Evolutionary conservation across 2,113 vertebrate species (phyloP).

Genomic region (Odontesthes bonariensis): DNA sequence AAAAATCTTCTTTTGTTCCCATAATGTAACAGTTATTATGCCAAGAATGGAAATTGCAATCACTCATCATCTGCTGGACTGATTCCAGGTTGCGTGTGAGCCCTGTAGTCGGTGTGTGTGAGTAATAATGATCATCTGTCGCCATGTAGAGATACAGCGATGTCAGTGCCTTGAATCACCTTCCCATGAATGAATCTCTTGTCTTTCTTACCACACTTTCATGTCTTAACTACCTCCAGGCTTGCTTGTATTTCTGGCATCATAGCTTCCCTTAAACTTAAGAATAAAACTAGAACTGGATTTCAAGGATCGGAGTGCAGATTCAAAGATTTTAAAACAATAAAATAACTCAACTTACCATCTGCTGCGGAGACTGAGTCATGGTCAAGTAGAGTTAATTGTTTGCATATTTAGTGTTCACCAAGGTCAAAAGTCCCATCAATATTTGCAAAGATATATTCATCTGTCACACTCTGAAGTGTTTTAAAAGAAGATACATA

Average conservation of each 20-base stretch:
- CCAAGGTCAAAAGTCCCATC: background rate
- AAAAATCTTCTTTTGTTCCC: background rate
- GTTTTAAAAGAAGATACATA: background rate
- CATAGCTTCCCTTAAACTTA: slow-evolving; percentile 39
- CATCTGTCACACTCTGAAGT: background rate
- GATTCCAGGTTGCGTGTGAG: slow-evolving; percentile 79
- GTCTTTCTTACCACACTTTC: slow-evolving; percentile 82
- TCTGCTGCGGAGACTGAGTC: background rate
- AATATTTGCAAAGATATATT: background rate
- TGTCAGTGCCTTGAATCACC: slow-evolving; percentile 82
- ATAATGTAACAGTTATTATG: slow-evolving; percentile 3
- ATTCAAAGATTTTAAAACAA: background rate
- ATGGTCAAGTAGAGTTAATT: background rate
- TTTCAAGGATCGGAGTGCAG: slow-evolving; percentile 36
- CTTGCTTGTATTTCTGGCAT: slow-evolving; percentile 79
- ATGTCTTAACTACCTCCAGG: slow-evolving; percentile 80
- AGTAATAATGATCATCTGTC: slow-evolving; percentile 82
- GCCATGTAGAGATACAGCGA: slow-evolving; percentile 72
- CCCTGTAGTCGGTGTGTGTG: slow-evolving; percentile 66
- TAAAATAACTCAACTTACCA: background rate
- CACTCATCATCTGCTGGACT: slow-evolving; percentile 57
- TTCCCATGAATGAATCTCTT: slow-evolving; percentile 82
- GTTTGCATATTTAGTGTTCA: background rate
- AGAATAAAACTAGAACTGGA: slow-evolving; percentile 72
- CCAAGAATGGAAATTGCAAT: slow-evolving; percentile 20